Base-by-base conservation (phyloP, 2,888 invertebrate species). In the Ptycholaimellus sp. region DNA sequence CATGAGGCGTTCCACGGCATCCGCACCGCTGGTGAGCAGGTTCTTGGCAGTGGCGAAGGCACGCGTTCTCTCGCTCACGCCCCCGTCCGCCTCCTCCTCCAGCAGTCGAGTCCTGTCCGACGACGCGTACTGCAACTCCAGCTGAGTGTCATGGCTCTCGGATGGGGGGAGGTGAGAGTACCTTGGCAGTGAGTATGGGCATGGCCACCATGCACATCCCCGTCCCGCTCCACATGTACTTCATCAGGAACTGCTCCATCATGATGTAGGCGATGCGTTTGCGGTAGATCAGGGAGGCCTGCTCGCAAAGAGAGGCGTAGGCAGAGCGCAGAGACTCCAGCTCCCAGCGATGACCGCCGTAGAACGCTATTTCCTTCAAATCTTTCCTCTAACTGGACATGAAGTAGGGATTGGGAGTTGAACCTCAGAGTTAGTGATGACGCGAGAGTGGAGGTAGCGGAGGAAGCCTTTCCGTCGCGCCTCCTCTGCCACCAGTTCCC, bases 241-340 rank as follows among this genome's bases (percentile, higher is more conserved):
- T 96, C 90, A 96, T 90, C 53, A 90, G 73, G 65, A 93, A 87
- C 68, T 96, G 93, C 63, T 96, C 93, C 79, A 90, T 85, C 45
- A 83, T 35, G 21, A 65, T 57, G 63, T 90, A 96, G 82, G 90
- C 87, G 42, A 93, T 67, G 58, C 82, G 75, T 56, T 85, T 74
- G 38, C 75, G 73, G 60, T 80, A 79, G 55, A 90, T 80, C 16
- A 71, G 67, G 51, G 78, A 75, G 72, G 83, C 75, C 60, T 93
- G 90, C 2, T 68, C 66, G 1, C 75, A 75, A 32, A 93, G 64
- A 21, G 76, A 70, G 41, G 70, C 69, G 62, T 82, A 93, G 0
- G 85, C 81, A 9, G 70, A 68, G 35, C 73, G 70, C 21, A 93
- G 67, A 23, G 13, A 23, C 13, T 23, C 25, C 13, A 23, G 25